These are phyloP conservation scores for Jacana jacana DNA, from an alignment of 2,113 vertebrate genomes.

Conservation along the genomic window DNA sequence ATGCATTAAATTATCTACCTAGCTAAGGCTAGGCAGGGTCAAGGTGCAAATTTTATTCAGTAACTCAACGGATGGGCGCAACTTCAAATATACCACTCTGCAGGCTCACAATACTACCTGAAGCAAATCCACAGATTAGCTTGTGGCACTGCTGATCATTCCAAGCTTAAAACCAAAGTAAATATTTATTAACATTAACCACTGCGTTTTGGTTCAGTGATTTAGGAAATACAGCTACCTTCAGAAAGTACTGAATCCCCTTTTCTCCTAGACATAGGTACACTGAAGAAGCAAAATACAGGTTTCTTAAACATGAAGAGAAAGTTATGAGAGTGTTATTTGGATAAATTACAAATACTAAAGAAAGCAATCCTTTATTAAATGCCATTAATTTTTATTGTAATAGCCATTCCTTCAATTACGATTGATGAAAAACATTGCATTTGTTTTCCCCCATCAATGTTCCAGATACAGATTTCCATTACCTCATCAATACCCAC, in stretches of 20 bases:
- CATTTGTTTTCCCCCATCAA: neutral
- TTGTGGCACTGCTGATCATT: neutral
- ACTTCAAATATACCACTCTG: neutral
- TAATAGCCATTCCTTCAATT: conserved; percentile 5
- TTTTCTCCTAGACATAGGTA: neutral
- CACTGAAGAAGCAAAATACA: neutral
- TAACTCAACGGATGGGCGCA: neutral
- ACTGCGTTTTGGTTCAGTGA: neutral
- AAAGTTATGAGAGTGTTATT: neutral
- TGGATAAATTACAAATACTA: neutral
- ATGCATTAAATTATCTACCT: neutral
- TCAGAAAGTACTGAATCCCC: neutral
- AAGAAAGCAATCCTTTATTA: neutral
- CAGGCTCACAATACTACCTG: neutral
- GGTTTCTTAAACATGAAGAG: neutral
- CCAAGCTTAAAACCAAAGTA: neutral
- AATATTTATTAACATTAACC: neutral
- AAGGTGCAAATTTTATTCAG: conserved; percentile 5
- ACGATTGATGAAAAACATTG: neutral
- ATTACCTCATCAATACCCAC: neutral
- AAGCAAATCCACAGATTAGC: conserved; percentile 9
- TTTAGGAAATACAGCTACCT: neutral
- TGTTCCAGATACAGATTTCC: neutral
- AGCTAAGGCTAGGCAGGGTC: neutral
- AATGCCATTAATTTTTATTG: neutral